Base-by-base conservation (phyloP, 2,113 vertebrate genomes). In the Holacanthus passer region DNA sequence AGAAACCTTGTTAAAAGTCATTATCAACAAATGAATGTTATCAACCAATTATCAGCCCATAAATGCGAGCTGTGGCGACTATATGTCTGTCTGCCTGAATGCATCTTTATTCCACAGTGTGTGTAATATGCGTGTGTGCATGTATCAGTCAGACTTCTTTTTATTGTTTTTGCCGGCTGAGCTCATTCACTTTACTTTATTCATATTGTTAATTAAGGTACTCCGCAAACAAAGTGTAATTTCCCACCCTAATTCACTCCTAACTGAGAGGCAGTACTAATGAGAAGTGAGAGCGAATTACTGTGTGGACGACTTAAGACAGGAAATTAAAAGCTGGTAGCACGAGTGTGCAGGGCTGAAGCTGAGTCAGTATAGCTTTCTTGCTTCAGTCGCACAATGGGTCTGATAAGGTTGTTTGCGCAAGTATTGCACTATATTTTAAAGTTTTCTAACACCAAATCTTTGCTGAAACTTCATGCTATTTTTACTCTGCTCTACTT, bases 181-280 rank as follows among this genome's bases (percentile, higher is more conserved):
- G 27, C 27, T 58, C 22, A 32, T 50, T 68, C 10, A 35, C 27
- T 63, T 77, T 35, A 1, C 3, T 64, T 64, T 43, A 60, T 48
- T 37, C 0, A 20, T 24, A 20, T 53, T 73, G 22, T 43, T 64
- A 10, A 52, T 9, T 37, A 16, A 39, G 3, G 22, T 37, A 20
- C 24, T 75, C 17, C 11, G 35, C 6, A 50, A 55, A 14, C 55
- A 41, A 4, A 37, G 53, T 27, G 43, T 72, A 50, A 11, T 68
- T 70, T 77, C 59, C 59, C 39, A 14, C 39, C 16, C 24, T 31
- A 84, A 82, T 78, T 79, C 14, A 41, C 63, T 84, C 39, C 55
- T 81, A 60, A 82, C 77, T 81, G 56, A 86, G 79, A 80, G 64
- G 45, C 67, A n/a, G 29, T 27, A 12, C 52, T 79, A 87, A 84